Conservation (phyloP, 2,797 vertebrate genomes). For the Trematomus bernacchii region DNA sequence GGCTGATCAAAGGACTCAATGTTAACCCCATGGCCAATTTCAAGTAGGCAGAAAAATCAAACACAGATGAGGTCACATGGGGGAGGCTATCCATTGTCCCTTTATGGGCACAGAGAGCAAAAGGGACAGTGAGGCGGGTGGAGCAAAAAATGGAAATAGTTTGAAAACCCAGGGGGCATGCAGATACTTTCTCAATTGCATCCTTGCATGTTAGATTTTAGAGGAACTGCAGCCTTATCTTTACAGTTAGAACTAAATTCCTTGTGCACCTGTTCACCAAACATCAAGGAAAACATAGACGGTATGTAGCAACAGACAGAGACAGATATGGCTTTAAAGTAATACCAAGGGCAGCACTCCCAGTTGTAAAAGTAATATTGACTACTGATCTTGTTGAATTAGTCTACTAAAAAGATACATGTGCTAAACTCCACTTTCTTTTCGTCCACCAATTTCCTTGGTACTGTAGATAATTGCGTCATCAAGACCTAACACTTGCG, state of each 20-base stretch:
- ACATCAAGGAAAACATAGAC: constrained; percentile 5
- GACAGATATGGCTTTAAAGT: constrained; percentile 8
- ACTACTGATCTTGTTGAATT: constrained; percentile 36
- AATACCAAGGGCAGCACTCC: constrained; percentile 26
- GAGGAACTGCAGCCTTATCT: constrained; percentile 3
- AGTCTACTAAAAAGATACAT: constrained; percentile 29
- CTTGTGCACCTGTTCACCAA: constrained; percentile 57
- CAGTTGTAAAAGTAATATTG: constrained; percentile 44
- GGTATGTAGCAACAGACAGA: neutral
- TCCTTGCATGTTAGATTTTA: constrained; percentile 10
- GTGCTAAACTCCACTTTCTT: constrained; percentile 6
- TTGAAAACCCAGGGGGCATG: constrained; percentile 16
- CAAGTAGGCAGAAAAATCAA: constrained; percentile 82
- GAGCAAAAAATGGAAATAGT: constrained; percentile 38
- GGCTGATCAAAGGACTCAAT: constrained; percentile 83
- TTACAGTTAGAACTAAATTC: constrained; percentile 25
- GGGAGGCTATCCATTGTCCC: constrained; percentile 66
- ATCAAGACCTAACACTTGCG: constrained; percentile 23
- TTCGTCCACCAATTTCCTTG: constrained; percentile 26
- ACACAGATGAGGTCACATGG: constrained; percentile 83
- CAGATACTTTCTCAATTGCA: constrained; percentile 20
- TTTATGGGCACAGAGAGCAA: constrained; percentile 61
- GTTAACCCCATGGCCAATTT: constrained; percentile 83
- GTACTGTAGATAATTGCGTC: constrained; percentile 42
- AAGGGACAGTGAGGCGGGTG: constrained; percentile 52